Evolutionary conservation across 2,888 invertebrate species (phyloP), one percentile per base, ranked within the genome.

Genomic region (Sycophila texana): DNA sequence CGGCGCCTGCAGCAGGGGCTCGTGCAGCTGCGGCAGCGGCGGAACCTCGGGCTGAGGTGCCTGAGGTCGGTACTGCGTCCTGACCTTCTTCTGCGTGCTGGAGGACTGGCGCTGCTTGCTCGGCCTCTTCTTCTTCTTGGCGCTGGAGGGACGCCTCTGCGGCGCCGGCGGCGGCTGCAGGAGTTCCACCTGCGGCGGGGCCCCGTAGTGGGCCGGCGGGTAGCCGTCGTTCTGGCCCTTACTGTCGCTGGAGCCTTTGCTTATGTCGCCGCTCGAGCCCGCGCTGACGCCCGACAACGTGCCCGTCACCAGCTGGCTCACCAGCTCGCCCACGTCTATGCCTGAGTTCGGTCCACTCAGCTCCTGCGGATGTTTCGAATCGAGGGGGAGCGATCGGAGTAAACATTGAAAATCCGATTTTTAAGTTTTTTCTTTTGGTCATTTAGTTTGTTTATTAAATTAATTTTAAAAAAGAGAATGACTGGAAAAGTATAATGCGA

Each of bases 221-320:
- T 68, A 55, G 2, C 63, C 65, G 18, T 39, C 12, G 2, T n/a
- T 1, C 16, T n/a, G 1, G 30, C 3, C 12, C 30, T 20, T 60
- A 16, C 16, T 16, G 13, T 53, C 26, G 4, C 53, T 61, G 4
- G 58, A 58, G 13, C 58, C n/a, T 4, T 71, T 73, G 61, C 81
- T 83, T 0, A 83, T 79, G 2, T 84, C 85, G 4, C 85, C 86
- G 49, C 87, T 89, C 1, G 88, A 82, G 13, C 89, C 89, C 1
- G 88, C 87, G 68, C 89, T 90, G 0, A 88, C 82, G 0, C 90
- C 90, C 4, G 89, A 84, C 7, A 88, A 75, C 1, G 86, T 82
- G n/a, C 90, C 90, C 4, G 88, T 85, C 12, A 90, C 82, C 16
- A 90, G 81, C 2, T 88, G 85, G 30, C 86, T 85, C 13, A 90